phyloP scores from a whole-genome alignment of 2,888 invertebrate species.

The Machimus rusticus region DNA sequence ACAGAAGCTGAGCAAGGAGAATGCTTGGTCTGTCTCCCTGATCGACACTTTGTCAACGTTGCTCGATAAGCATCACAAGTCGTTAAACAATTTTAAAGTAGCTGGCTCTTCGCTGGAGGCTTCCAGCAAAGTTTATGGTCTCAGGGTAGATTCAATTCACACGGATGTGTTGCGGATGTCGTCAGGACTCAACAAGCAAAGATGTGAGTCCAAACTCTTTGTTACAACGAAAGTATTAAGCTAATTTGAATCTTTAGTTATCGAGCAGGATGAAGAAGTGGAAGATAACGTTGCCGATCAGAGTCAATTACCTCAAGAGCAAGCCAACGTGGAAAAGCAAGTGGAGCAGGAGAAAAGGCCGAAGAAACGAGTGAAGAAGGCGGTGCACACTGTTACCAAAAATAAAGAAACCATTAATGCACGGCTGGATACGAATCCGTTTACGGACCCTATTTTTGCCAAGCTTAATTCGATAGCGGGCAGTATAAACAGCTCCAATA shows the following conservation, averaged over 20 bases:
- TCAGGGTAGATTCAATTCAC: constrained; percentile 86
- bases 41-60: constrained; percentile 86
- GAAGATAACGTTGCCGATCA: constrained; percentile 43
- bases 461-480: constrained; percentile 68
- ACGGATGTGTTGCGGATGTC: constrained; percentile 81
- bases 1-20: constrained; percentile 86
- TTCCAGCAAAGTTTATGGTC: constrained; percentile 86
- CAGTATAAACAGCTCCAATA: constrained; percentile 69
- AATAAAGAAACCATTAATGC: constrained; percentile 61
- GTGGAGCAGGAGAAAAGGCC: constrained; percentile 50
- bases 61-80: constrained; percentile 73
- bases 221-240: not conserved
- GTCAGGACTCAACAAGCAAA: constrained; percentile 65
- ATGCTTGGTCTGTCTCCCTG: constrained; percentile 86
- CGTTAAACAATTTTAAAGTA: constrained; percentile 77
- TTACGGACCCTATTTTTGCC: constrained; percentile 69
- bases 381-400: constrained; percentile 59
- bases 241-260: constrained; percentile 5
- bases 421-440: constrained; percentile 60
- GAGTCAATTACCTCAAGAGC: constrained; percentile 40
- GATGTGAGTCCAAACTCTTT: constrained; percentile 48
- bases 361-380: constrained; percentile 55
- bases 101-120: constrained; percentile 88
- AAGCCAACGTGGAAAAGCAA: constrained; percentile 46
- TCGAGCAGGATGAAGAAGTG: constrained; percentile 27